Conservation (phyloP, 2,797 vertebrate genomes). For the Columba guinea region DNA sequence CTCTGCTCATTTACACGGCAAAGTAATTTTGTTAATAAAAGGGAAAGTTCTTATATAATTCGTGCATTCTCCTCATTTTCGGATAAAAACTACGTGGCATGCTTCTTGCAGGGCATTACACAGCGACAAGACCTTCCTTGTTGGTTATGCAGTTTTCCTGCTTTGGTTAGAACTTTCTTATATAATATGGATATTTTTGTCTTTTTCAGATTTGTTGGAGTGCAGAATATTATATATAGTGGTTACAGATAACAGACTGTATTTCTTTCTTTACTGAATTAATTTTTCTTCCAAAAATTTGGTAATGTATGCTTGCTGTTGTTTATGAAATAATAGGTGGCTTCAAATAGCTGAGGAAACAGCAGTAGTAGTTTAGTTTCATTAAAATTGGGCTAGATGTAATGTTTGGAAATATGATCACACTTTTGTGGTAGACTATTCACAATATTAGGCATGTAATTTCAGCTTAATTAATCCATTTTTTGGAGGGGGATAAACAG, state of each 20-base stretch:
- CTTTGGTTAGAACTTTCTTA: constrained; percentile 15
- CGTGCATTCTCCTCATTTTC: neutral
- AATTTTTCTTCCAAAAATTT: neutral
- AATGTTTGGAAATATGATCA: constrained; percentile 33
- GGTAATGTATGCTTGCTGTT: neutral
- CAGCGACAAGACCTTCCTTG: neutral
- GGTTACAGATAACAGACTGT: constrained; percentile 11
- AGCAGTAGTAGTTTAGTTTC: constrained; percentile 30
- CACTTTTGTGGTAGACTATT: constrained; percentile 7
- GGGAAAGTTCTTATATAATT: constrained; percentile 43
- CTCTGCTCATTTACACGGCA: neutral
- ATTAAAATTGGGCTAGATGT: constrained; percentile 18
- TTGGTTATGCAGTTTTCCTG: neutral
- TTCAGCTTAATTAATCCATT: constrained; percentile 37
- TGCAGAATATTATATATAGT: neutral
- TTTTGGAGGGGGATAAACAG: neutral
- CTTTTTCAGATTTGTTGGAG: constrained; percentile 19
- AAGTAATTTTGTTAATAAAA: constrained; percentile 35
- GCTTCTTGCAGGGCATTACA: neutral
- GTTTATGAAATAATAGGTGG: constrained; percentile 23
- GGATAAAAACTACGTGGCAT: neutral
- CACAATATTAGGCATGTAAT: constrained; percentile 39
- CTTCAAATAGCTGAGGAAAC: constrained; percentile 45
- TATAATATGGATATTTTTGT: neutral
- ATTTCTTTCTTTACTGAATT: constrained; percentile 31